Evolutionary conservation across 2,888 invertebrate genomes (phyloP).

Genomic region (Temnothorax unifasciatus): DNA sequence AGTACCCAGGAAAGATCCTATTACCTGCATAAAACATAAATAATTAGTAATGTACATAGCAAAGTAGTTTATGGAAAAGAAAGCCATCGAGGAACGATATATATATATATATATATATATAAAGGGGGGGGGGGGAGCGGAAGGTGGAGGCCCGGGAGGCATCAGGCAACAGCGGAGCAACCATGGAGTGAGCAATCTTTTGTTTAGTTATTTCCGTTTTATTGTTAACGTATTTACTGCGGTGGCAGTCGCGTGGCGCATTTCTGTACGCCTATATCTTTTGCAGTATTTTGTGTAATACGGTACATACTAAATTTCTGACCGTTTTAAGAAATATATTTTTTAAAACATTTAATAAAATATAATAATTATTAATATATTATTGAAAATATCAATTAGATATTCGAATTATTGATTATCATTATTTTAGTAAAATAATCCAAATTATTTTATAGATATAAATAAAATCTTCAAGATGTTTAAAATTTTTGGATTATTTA

Average conservation of each 20-base stretch:
- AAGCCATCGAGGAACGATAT: not conserved
- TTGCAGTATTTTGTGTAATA: conserved; percentile 1
- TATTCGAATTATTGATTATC: not conserved
- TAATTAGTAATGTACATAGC: too few species aligned
- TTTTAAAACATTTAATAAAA: not conserved
- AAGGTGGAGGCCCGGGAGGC: not conserved
- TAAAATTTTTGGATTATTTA: not conserved
- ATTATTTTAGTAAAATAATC: not conserved
- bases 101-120: too few species aligned
- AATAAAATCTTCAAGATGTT: not conserved
- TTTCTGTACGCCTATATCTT: not conserved
- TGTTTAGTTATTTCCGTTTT: conserved; percentile 9
- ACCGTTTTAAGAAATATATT: not conserved
- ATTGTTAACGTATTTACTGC: not conserved
- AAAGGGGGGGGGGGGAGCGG: not conserved
- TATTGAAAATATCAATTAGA: not conserved
- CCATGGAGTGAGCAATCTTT: not conserved
- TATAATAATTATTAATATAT: not conserved
- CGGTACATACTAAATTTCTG: not conserved
- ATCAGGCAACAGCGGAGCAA: not conserved
- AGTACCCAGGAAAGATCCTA: too few species aligned
- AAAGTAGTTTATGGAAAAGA: too few species aligned
- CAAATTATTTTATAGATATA: not conserved
- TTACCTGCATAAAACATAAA: too few species aligned
- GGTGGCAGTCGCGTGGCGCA: not conserved